Conservation (phyloP, 30 jellyfish, hydroid and myxozoan genomes). For the Sanderia malayensis region DNA sequence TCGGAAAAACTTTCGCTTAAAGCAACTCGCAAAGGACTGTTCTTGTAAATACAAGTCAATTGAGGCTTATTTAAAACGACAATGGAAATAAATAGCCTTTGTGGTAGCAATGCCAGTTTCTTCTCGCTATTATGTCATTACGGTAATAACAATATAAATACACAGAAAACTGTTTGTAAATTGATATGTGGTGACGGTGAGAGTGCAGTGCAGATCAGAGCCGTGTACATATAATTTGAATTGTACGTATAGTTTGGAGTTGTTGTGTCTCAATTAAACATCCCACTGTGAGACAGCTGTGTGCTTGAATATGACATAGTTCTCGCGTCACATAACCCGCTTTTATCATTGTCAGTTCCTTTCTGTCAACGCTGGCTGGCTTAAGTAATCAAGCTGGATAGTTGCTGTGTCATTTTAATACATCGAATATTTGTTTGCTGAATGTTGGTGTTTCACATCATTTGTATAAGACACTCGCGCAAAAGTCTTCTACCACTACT, state of each 20-base stretch:
- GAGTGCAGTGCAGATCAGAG: too few species aligned
- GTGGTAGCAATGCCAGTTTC: too few species aligned
- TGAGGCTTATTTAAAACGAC: constrained; percentile 25
- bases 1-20: background rate
- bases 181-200: too few species aligned
- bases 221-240: too few species aligned
- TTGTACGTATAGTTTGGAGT: constrained; percentile 20
- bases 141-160: constrained; percentile 14
- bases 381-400: constrained; percentile 22
- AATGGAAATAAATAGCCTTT: constrained; percentile 37
- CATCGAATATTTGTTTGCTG: background rate
- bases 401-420: constrained; percentile 18
- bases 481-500: too few species aligned
- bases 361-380: constrained; percentile 48
- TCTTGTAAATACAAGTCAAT: constrained; percentile 28
- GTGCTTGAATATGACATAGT: constrained; percentile 17
- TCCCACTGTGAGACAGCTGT: constrained; percentile 52
- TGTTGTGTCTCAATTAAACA: constrained; percentile 16
- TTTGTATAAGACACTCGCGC: background rate
- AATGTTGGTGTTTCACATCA: background rate
- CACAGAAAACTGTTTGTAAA: constrained; percentile 20
- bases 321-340: constrained; percentile 36
- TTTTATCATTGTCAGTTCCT: constrained; percentile 29
- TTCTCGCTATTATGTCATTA: constrained; percentile 9
- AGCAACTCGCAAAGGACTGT: constrained; percentile 29